Conservation (phyloP, 1,140 invertebrate genomes). For the Drosophila repleta region DNA sequence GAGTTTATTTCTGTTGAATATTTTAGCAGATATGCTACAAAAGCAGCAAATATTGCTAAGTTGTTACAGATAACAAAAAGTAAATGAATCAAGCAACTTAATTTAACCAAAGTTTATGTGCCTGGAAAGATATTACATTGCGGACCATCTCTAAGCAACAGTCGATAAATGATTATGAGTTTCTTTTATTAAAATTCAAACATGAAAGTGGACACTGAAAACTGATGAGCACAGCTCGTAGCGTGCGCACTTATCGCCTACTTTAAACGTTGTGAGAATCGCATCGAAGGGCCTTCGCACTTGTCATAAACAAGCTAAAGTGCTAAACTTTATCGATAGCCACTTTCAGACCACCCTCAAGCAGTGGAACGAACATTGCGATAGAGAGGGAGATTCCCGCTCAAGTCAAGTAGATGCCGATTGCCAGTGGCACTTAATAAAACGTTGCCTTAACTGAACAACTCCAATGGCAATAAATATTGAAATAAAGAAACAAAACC, state of each 20-base stretch:
- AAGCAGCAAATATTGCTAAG: neutral
- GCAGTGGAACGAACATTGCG: neutral
- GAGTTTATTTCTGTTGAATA: slow-evolving; percentile 6
- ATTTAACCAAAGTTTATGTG: too few relatives aligned
- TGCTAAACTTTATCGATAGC: slow-evolving; percentile 24
- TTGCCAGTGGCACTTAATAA: slow-evolving; percentile 70
- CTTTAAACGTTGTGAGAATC: slow-evolving; percentile 10
- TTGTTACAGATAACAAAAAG: neutral
- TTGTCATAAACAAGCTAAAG: slow-evolving; percentile 28
- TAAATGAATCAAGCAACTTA: too few relatives aligned
- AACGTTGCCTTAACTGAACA: slow-evolving; percentile 55
- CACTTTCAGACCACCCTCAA: slow-evolving; percentile 5
- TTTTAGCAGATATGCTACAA: neutral
- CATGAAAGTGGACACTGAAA: neutral
- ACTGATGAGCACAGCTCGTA: neutral
- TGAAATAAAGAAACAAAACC: slow-evolving; percentile 24
- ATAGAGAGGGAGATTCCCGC: neutral
- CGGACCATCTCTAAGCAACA: neutral
- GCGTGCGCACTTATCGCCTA: slow-evolving; percentile 3
- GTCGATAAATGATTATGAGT: neutral
- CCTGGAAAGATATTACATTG: neutral
- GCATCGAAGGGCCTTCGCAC: slow-evolving; percentile 6
- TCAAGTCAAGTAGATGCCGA: slow-evolving; percentile 23
- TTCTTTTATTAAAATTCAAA: neutral
- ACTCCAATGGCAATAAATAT: slow-evolving; percentile 62